These are phyloP conservation scores for Campylomormyrus tamandua DNA, from an alignment of 2,113 vertebrate species.

Conservation along the genomic window DNA sequence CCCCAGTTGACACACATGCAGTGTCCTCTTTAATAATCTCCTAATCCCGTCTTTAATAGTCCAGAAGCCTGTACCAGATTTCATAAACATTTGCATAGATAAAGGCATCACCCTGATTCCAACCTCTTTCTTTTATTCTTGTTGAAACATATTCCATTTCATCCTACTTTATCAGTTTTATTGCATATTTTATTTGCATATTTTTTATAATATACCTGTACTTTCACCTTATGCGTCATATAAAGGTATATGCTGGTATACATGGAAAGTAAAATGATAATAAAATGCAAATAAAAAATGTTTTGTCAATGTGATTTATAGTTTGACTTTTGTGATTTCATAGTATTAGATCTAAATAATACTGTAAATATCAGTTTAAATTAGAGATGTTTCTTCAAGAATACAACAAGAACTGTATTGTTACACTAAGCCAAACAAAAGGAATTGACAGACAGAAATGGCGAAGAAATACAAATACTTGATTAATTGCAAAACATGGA, in stretches of 20 bases:
- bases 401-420: not conserved
- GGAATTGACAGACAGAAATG: not conserved
- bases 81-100: not conserved
- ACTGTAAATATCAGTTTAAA: too few relatives aligned
- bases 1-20: not conserved
- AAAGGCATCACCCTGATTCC: not conserved
- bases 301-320: not conserved
- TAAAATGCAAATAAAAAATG: not conserved
- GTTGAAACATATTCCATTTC: not conserved
- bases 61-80: not conserved
- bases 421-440: not conserved
- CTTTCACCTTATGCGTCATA: not conserved
- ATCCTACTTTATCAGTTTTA: not conserved
- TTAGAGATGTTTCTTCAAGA: not conserved
- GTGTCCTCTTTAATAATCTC: not conserved
- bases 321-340: not conserved
- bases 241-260: not conserved
- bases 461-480: not conserved
- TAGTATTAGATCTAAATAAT: too few relatives aligned
- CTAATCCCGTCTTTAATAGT: not conserved
- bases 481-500: not conserved
- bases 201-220: not conserved
- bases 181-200: not conserved
- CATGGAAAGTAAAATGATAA: not conserved
- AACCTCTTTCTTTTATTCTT: not conserved